A percentile compares a stretch with the other conserved stretches of the same genome.
phyloP scores from a whole-genome alignment of 2,113 vertebrate genomes.

The Labeo catla region DNA sequence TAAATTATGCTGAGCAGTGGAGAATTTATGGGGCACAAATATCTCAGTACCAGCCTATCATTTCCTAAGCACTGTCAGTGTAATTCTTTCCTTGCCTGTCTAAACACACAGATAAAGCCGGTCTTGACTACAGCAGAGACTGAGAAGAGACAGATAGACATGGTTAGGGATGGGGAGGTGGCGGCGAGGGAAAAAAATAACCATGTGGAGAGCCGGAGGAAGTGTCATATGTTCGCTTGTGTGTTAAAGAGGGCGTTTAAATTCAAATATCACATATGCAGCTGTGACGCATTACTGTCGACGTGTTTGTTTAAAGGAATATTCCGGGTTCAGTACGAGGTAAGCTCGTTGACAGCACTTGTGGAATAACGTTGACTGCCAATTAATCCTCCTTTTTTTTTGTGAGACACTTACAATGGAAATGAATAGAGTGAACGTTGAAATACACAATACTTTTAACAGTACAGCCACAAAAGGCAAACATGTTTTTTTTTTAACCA shows the following conservation, averaged over 20 bases:
- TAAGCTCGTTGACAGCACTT: neutral
- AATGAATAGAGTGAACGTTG: neutral
- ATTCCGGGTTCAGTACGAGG: neutral
- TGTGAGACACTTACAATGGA: neutral
- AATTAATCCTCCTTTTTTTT: neutral
- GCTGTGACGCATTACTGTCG: neutral
- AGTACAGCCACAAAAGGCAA: neutral
- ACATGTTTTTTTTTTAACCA: neutral
- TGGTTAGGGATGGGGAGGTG: conserved; percentile 31
- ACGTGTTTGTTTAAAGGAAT: neutral
- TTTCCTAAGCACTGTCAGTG: conserved; percentile 71
- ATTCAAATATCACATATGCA: conserved; percentile 39
- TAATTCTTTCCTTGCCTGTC: conserved; percentile 67
- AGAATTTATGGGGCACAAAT: conserved; percentile 73
- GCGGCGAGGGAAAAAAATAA: neutral
- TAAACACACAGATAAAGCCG: conserved; percentile 68
- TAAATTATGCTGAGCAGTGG: conserved; percentile 71
- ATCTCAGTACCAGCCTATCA: conserved; percentile 72
- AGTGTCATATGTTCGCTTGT: conserved; percentile 18
- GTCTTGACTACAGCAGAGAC: conserved; percentile 56
- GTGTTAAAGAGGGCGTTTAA: conserved; percentile 46
- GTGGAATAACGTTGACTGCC: neutral
- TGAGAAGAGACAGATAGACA: conserved; percentile 52
- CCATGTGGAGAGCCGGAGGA: conserved; percentile 22
- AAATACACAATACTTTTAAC: neutral